Base-by-base conservation (phyloP, 2,113 vertebrate genomes). In the Diphyllodes magnificus region DNA sequence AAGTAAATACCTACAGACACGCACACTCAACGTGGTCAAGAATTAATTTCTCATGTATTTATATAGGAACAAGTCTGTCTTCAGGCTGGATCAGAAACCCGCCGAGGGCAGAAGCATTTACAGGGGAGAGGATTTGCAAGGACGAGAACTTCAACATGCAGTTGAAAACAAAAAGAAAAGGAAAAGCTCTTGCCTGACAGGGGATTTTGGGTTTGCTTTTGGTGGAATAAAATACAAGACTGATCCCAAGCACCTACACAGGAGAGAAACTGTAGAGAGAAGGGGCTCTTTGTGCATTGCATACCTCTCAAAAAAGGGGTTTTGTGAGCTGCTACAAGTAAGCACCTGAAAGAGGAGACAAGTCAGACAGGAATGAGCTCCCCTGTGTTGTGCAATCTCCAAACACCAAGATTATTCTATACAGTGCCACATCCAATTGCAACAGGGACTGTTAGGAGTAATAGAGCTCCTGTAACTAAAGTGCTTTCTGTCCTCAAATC, bases 381-480 rank as follows among this genome's bases (percentile, higher is more conserved):
- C 5, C 19, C 35, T 30, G 3, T 4, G 50, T 7, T 40, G 76
- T 19, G 31, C 37, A 28, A 5, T 31, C 92, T 89, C 54, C 16
- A 28, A 8, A 63, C 1, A 37, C 45, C 44, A 19, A 89, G 93
- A 95, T 97, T 92, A 94, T 92, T 92, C 73, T 22, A 47, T 15
- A 3, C 24, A 17, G 53, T 97, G 97, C 93, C 97, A 97, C 78
- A 85, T 88, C 56, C 89, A 72, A 97, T 97, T 60, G 90, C 70
- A 71, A 60, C 68, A 87, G 68, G 59, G n/a, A 57, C 25, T 0
- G 15, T 89, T 86, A 93, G 93, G 53, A 89, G 97, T 93, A 97
- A 97, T 3, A 60, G 96, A 97, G 95, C 95, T 95, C 87, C 95
- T 78, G 72, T 25, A 92, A 93, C 84, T 59, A 96, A 97, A 97